Evolutionary conservation across 2,888 invertebrate species (phyloP), one percentile per base, ranked within the genome.

Genomic region (Pseudoips prasinana): DNA sequence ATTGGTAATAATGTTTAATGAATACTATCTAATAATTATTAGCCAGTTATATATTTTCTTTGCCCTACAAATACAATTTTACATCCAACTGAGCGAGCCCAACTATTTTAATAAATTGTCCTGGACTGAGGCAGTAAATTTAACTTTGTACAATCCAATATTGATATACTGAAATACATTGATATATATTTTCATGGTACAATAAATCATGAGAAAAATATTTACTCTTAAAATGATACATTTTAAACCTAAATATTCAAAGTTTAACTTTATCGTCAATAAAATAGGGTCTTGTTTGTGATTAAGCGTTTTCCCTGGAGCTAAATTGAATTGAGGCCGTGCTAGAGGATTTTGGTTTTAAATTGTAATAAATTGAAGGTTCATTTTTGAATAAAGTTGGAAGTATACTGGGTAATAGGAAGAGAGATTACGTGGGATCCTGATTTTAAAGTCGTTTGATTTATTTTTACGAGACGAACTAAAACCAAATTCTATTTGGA

Each of bases 381-480:
- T 64, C 51, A 65, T 48, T 67, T 73, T 66, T 28, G 50, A 43
- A 36, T 57, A 39, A 35, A 39, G 32, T 34, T 30, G 17, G 14
- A 33, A n/a, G 22, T 39, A 26, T 39, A 41, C 26, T 9, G 46
- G 44, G 62, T 67, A 70, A 72, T 71, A 66, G 68, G 64, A 65
- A 58, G 42, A 65, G 58, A 65, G 71, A 74, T 76, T 73, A 69
- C 63, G 58, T 46, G 48, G 48, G 64, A 67, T 72, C 68, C 68
- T 60, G 68, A 71, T 69, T 80, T 79, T 74, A 70, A 76, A 78
- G 64, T 66, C 67, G 52, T 66, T 62, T 73, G 66, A 74, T 77
- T 82, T 82, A 75, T 79, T 82, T 79, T 76, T 74, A 73, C 64
- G 71, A 67, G 62, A 58, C 43, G 54, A 68, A 70, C 68, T 72